These are phyloP conservation scores for Polydrusus cervinus DNA, from an alignment of 2,888 invertebrate species.

Conservation along the genomic window DNA sequence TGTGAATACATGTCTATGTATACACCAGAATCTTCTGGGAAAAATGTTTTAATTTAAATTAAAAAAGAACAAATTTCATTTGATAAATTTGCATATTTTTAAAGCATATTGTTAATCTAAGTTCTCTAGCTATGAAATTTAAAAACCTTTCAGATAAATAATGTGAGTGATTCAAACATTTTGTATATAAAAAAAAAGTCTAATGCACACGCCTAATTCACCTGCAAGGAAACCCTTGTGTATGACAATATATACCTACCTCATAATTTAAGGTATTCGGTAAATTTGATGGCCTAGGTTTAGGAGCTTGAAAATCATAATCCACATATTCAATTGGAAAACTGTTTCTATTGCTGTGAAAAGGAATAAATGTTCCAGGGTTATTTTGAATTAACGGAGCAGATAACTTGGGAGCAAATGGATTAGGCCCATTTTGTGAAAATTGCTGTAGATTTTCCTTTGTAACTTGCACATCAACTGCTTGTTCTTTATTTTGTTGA, in stretches of 20 bases:
- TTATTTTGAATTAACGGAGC: slow-evolving; percentile 55
- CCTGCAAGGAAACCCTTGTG: too few species aligned
- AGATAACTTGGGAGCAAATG: slow-evolving; percentile 57
- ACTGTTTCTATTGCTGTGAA: slow-evolving; percentile 41
- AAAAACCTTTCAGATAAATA: too few species aligned
- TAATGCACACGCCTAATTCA: too few species aligned
- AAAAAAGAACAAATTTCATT: too few species aligned
- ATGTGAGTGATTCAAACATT: too few species aligned
- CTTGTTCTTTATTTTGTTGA: slow-evolving; percentile 44
- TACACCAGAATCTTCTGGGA: too few species aligned
- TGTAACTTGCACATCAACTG: slow-evolving; percentile 68
- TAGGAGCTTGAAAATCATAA: slow-evolving; percentile 60
- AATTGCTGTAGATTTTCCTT: slow-evolving; percentile 69
- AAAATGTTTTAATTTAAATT: too few species aligned
- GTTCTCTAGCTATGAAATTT: too few species aligned
- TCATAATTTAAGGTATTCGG: slow-evolving; percentile 50
- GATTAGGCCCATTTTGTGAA: slow-evolving; percentile 56
- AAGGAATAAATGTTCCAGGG: slow-evolving; percentile 38
- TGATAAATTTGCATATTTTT: too few species aligned
- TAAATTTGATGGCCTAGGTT: slow-evolving; percentile 15
- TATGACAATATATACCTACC: slow-evolving; percentile 27
- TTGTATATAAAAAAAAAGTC: too few species aligned
- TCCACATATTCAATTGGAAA: slow-evolving; percentile 59
- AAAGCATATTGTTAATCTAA: too few species aligned
- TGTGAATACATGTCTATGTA: too few species aligned